These are phyloP conservation scores for Equus quagga DNA, from an alignment of 2,113 vertebrate species.

Conservation along the genomic window DNA sequence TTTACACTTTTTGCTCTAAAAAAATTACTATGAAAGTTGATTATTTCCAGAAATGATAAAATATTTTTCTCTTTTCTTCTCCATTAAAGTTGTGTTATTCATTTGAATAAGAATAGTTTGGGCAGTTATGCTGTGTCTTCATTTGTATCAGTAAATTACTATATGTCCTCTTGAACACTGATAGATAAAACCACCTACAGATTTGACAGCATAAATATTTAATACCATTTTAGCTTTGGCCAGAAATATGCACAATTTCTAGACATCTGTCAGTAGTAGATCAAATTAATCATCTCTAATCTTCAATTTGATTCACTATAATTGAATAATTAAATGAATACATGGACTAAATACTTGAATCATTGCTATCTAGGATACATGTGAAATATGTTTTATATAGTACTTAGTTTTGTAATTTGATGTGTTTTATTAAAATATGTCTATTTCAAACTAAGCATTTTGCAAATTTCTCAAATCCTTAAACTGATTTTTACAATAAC, in stretches of 20 bases:
- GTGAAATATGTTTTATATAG: neutral
- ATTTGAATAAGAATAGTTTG: constrained; percentile 37
- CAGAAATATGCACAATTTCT: constrained; percentile 46
- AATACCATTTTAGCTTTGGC: constrained; percentile 49
- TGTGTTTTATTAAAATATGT: neutral
- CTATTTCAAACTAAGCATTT: neutral
- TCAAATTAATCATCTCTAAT: neutral
- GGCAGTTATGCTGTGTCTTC: neutral
- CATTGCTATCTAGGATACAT: neutral
- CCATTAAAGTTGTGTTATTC: neutral
- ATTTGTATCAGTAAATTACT: constrained; percentile 35
- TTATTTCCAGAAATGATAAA: constrained; percentile 26
- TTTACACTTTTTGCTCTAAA: constrained; percentile 4
- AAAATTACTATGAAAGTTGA: neutral
- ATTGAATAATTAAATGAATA: constrained; percentile 63
- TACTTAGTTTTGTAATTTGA: neutral
- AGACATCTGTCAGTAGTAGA: neutral
- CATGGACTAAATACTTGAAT: constrained; percentile 43
- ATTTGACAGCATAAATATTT: constrained; percentile 52
- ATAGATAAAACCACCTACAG: constrained; percentile 12
- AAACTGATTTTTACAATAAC: constrained; percentile 22
- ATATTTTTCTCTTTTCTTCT: neutral
- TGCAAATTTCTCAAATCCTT: neutral
- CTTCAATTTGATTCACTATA: constrained; percentile 54
- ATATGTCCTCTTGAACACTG: constrained; percentile 24